phyloP scores from a whole-genome alignment of 2,888 invertebrate genomes.

The Endomychus coccineus region DNA sequence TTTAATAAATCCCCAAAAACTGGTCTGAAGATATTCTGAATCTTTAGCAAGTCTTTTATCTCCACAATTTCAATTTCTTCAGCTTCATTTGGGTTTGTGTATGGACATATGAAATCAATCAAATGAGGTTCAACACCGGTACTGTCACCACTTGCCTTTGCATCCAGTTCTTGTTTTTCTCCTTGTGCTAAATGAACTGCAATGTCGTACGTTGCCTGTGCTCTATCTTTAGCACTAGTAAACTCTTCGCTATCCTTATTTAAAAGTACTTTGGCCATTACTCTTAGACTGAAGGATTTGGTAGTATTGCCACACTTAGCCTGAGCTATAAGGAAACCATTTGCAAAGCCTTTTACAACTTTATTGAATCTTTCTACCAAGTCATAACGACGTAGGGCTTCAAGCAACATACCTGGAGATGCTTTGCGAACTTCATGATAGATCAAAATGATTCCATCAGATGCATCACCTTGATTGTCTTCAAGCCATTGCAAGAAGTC shows the following conservation, averaged over 20 bases:
- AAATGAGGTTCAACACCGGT: slow-evolving; percentile 45
- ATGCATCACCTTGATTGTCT: slow-evolving; percentile 45
- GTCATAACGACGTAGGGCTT: slow-evolving; percentile 56
- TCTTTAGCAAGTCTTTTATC: slow-evolving; percentile 58
- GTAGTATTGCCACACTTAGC: slow-evolving; percentile 59
- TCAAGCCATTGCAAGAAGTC: slow-evolving; percentile 63
- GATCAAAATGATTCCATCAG: slow-evolving; percentile 56
- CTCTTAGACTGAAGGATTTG: slow-evolving; percentile 56
- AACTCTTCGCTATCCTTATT: slow-evolving; percentile 46
- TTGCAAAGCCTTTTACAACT: slow-evolving; percentile 66
- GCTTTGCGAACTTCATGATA: slow-evolving; percentile 61
- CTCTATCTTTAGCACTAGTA: slow-evolving; percentile 56
- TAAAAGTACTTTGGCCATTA: slow-evolving; percentile 54
- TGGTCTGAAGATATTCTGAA: slow-evolving; percentile 60
- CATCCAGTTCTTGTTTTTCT: slow-evolving; percentile 46
- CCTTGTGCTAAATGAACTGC: slow-evolving; percentile 62
- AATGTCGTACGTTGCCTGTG: slow-evolving; percentile 63
- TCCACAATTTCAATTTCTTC: slow-evolving; percentile 62
- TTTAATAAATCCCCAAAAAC: slow-evolving; percentile 57
- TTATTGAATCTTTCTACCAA: slow-evolving; percentile 60
- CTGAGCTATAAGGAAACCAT: slow-evolving; percentile 61
- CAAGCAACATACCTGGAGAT: slow-evolving; percentile 58
- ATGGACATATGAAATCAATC: slow-evolving; percentile 57
- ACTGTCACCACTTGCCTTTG: slow-evolving; percentile 45
- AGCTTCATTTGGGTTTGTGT: slow-evolving; percentile 57